Evolutionary conservation across 2,113 vertebrate species (phyloP).

Genomic region (Ellobius talpinus): DNA sequence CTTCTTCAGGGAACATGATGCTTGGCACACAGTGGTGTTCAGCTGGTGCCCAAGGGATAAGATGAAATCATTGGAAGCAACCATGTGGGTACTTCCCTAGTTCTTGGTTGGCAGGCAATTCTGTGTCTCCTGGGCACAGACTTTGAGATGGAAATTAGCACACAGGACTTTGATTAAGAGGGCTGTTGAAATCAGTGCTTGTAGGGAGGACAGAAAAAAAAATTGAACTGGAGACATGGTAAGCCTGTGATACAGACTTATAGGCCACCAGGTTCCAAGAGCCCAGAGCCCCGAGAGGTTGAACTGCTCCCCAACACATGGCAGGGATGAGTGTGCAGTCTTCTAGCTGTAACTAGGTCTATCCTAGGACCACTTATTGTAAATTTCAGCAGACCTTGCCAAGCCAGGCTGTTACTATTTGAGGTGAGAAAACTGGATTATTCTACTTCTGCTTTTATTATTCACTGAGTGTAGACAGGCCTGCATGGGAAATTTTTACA

Average conservation of each 20-base stretch:
- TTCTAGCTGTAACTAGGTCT: too few species aligned
- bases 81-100: not conserved
- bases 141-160: not conserved
- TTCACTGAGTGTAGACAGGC: not conserved
- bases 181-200: not conserved
- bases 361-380: too few species aligned
- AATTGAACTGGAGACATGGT: not conserved
- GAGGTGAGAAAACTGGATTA: not conserved
- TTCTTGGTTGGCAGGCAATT: not conserved
- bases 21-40: not conserved
- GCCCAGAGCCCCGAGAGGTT: not conserved
- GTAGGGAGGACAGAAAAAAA: not conserved
- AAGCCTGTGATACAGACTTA: accelerated
- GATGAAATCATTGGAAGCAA: not conserved
- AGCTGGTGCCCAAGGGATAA: not conserved
- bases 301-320: too few species aligned
- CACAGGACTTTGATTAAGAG: not conserved
- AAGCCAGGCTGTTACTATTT: not conserved
- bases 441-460: not conserved
- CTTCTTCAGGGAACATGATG: not conserved
- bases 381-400: too few species aligned
- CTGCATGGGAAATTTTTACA: not conserved
- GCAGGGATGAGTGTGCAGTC: not conserved
- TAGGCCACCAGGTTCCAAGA: not conserved
- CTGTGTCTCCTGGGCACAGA: not conserved